Base-by-base conservation (phyloP, 2,888 invertebrate genomes). In the Drosophila subquinaria region DNA sequence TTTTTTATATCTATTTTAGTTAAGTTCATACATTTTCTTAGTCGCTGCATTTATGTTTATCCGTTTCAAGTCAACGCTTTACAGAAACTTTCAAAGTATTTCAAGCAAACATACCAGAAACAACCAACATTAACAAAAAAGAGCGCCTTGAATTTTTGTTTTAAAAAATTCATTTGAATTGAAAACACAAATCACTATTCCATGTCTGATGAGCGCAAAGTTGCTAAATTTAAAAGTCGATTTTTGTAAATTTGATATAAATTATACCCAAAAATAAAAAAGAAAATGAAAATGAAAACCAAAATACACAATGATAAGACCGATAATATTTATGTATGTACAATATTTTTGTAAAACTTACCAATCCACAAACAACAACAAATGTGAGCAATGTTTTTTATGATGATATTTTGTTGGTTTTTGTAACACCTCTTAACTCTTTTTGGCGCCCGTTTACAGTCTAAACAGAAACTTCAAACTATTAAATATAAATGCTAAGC, bases 71-170 rank as follows among this genome's bases (percentile, higher is more conserved):
- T 69, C 69, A 48, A 64, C 52, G 68, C 66, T 64, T 78, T 62
- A 63, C 17, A 56, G 61, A 57, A 59, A 61, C 35, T 67, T 66
- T 69, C 57, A 69, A 75, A 82, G 84, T 83, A 84, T 82, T 82
- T 82, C 55, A 72, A 48, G 57, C 17, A 67, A 33, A 47, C 11
- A 73, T 65, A 50, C 64, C 62, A 60, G 61, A 52, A 73, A 60
- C 38, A 65, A 67, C 23, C 38, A 65, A 67, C 23, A 35, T 30
- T 43, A 23, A 50, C 10, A 68, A 47, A 64, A 64, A 56, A 40
- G 27, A 61, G 78, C 73, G 73, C 73, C 67, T 81, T 81, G 88
- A 82, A 89, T 88, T 90, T 88, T 90, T 88, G 87, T 90, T 88
- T 88, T 90, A 86, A 71, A 90, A 86, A 86, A 77, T 90, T 88